These are phyloP conservation scores for Rhinophrynus dorsalis DNA, from an alignment of 2,797 vertebrate species.

Conservation along the genomic window DNA sequence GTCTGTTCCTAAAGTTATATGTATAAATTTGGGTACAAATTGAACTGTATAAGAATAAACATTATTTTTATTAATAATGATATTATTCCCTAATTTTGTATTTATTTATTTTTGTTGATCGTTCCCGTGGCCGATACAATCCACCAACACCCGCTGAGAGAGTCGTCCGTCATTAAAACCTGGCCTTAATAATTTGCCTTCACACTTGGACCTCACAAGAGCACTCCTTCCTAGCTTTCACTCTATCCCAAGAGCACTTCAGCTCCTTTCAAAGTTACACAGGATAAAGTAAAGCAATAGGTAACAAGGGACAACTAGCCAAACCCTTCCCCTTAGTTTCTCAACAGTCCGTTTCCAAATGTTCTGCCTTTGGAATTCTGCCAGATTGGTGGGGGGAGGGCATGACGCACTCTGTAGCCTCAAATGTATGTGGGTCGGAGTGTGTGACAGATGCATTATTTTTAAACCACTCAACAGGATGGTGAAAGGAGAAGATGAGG, in stretches of 20 bases:
- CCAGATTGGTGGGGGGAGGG: constrained; percentile 42
- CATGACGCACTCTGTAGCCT: constrained; percentile 16
- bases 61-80: no score
- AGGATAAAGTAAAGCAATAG: no score
- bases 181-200: constrained; percentile 27
- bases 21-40: no score
- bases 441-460: constrained; percentile 45
- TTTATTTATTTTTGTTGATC: no score
- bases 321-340: constrained; percentile 23
- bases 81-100: no score
- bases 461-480: constrained; percentile 34
- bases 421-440: not conserved
- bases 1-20: no score
- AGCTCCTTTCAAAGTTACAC: constrained; percentile 55
- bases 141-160: no score
- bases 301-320: no score
- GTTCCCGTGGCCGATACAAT: no score
- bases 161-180: constrained; percentile 38
- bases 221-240: constrained; percentile 32
- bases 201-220: constrained; percentile 33
- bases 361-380: constrained; percentile 38
- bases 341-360: constrained; percentile 14
- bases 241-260: constrained; percentile 39
- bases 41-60: no score
- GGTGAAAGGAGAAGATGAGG: not conserved